Percentiles rank a stretch among this genome's conserved stretches.
Conservation (phyloP, 2,888 invertebrate genomes). For the Tipula helvola region DNA sequence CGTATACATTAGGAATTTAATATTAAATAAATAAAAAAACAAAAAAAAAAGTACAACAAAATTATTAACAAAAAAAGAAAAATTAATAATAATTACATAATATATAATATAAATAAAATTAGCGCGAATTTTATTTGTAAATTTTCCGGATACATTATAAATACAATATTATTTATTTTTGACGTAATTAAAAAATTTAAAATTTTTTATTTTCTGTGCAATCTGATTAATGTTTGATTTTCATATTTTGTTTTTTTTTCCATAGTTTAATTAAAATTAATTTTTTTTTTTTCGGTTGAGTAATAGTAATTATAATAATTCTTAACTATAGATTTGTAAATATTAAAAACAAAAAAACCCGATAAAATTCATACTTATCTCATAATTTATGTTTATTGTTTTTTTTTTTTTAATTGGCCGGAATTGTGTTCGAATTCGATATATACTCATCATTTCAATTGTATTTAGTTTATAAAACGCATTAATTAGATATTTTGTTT, state of each 20-base stretch:
- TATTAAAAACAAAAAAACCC: background rate
- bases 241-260: background rate
- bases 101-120: background rate
- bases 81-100: background rate
- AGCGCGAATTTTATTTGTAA: background rate
- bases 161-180: background rate
- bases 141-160: background rate
- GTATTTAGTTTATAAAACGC: background rate
- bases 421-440: background rate
- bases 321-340: background rate
- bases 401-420: background rate
- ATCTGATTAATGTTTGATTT: background rate
- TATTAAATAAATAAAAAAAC: background rate
- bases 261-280: background rate
- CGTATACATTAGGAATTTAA: background rate
- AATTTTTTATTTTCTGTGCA: background rate
- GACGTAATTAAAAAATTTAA: background rate
- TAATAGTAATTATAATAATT: background rate
- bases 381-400: background rate
- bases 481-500: background rate
- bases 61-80: background rate
- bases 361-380: background rate
- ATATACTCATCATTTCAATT: background rate
- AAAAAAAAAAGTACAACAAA: conserved; percentile 4
- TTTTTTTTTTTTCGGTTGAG: background rate